Conservation (phyloP, 2,113 vertebrate genomes). For the Lanius collurio region DNA sequence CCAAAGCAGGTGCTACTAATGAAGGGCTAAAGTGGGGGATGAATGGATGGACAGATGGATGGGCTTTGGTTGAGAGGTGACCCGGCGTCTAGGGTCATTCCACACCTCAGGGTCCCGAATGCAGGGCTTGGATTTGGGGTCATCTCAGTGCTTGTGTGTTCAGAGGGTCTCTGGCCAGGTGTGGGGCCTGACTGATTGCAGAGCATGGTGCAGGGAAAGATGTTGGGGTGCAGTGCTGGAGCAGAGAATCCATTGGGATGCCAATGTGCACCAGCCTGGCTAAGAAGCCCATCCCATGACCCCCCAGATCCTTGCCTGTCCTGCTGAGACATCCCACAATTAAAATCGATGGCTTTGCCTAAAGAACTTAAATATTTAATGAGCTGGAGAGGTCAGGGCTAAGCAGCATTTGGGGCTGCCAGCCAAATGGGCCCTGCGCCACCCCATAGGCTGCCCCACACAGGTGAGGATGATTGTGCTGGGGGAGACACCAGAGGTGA, state of each 20-base stretch:
- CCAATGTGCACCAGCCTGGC: fast-evolving
- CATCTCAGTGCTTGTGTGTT: background rate
- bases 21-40: background rate
- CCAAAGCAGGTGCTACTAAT: slow-evolving; percentile 3
- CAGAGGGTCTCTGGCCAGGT: background rate
- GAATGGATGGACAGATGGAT: background rate
- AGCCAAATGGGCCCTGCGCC: background rate
- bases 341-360: background rate
- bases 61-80: background rate
- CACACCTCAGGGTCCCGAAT: fast-evolving
- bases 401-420: background rate
- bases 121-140: background rate
- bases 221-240: background rate
- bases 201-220: background rate
- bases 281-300: background rate
- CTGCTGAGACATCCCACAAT: background rate
- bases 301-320: background rate
- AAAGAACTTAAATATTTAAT: background rate
- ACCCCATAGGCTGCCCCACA: fast-evolving
- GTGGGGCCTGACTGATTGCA: background rate
- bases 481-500: background rate
- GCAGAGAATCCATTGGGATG: background rate
- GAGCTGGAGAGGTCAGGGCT: background rate
- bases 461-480: background rate
- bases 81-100: background rate